Base-by-base conservation (phyloP, 2,113 vertebrate species). In the Haemorhous mexicanus region DNA sequence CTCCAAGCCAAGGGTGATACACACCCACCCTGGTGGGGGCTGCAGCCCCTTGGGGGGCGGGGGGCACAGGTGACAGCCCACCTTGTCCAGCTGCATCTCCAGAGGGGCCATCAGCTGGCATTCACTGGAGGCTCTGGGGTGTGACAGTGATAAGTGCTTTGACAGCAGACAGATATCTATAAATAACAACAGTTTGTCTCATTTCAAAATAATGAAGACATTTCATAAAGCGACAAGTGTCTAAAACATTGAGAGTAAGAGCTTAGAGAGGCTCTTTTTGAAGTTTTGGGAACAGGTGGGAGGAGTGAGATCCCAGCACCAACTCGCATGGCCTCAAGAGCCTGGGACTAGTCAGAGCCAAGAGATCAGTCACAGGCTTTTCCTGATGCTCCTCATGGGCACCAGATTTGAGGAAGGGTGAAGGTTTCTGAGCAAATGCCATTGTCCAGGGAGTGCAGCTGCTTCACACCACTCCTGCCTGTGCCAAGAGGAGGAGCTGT, bases 141-240 rank as follows among this genome's bases (percentile, higher is more conserved):
- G 8, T 85, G 88, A 73, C 85, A 88, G 67, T 19, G 84, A 35
- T 49, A 85, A 94, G 69, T 76, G 81, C 89, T 79, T 67, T 53
- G 84, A 79, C 21, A 84, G 93, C 89, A 94, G 87, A 93, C 72
- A 93, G 46, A 76, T 78, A 89, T 82, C 91, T 87, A 94, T 93
- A 96, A 96, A 91, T 95, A 96, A 96, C 84, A 96, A 91, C 81
- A 76, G 81, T 73, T 95, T 89, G 77, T 87, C 62, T 84, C 50
- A 70, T 81, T 91, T 94, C 89, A 89, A 89, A 96, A 84, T 94
- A 87, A 95, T 63, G 58, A 96, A 97, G 91, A 87, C 66, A 69
- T 94, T 94, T 89, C n/a, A 15, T 87, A 58, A 93, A 95, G 91
- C 73, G 89, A 55, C 77, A 94, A 89, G 72, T 61, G 66, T 82